phyloP scores from a whole-genome alignment of 2,113 vertebrate genomes.

The Leptosomus discolor region DNA sequence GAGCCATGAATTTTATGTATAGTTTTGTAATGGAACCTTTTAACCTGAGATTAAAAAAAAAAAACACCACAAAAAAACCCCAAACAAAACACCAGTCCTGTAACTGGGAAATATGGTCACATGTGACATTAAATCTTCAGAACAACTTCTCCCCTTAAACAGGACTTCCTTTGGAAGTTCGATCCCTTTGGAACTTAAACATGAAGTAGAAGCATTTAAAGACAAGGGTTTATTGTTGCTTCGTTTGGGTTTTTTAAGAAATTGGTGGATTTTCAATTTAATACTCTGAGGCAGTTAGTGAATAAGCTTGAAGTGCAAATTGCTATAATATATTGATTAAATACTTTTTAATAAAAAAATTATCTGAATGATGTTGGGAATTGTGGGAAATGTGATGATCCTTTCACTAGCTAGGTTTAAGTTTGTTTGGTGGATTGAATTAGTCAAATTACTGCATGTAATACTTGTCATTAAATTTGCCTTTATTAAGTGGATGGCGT shows the following conservation, averaged over 20 bases:
- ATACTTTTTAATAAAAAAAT: not conserved
- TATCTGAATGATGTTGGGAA: not conserved
- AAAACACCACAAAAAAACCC: too few relatives aligned
- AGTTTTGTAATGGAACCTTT: not conserved
- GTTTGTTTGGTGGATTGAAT: not conserved
- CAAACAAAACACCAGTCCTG: too few relatives aligned
- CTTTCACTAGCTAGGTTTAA: not conserved
- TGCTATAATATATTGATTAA: not conserved
- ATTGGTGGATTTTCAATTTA: not conserved
- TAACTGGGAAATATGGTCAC: not conserved
- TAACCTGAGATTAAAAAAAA: not conserved
- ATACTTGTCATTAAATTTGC: not conserved
- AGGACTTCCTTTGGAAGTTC: not conserved
- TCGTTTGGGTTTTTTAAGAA: not conserved
- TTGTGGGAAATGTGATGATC: not conserved
- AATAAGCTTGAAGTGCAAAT: not conserved
- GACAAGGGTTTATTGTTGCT: not conserved
- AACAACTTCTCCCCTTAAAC: not conserved
- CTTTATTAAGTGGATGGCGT: not conserved
- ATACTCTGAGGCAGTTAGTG: not conserved
- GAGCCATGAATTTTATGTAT: not conserved
- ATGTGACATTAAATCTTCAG: not conserved
- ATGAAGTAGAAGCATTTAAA: not conserved
- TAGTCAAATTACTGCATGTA: not conserved
- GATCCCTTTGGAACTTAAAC: not conserved